Conservation (phyloP, 2,888 invertebrate genomes). For the Archips xylosteana region DNA sequence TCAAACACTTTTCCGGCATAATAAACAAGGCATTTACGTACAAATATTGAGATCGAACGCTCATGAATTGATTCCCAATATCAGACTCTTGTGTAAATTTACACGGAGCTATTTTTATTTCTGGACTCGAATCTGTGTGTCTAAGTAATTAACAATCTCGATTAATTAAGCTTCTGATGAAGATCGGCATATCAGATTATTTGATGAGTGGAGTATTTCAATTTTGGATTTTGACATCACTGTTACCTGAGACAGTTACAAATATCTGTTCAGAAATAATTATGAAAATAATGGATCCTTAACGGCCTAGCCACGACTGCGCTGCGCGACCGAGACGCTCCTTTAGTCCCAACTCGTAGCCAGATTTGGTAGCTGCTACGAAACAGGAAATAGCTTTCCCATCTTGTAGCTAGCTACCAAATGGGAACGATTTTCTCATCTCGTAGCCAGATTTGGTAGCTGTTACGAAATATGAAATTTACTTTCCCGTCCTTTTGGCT, state of each 20-base stretch:
- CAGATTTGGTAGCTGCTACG: too few species aligned
- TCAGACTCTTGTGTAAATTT: slow-evolving; percentile 4
- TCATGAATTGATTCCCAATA: slow-evolving; percentile 11
- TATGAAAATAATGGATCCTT: too few species aligned
- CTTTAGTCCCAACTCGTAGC: too few species aligned
- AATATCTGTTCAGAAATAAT: slow-evolving; percentile 25
- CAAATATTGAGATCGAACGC: slow-evolving; percentile 19
- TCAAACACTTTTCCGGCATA: slow-evolving; percentile 44
- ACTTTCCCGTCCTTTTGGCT: too few species aligned
- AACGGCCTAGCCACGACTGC: too few species aligned
- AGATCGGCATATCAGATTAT: not conserved
- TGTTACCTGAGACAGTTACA: slow-evolving; percentile 20
- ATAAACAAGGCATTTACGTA: slow-evolving; percentile 28
- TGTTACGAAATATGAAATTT: too few species aligned
- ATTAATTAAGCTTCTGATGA: slow-evolving; percentile 5
- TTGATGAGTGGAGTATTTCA: not conserved
- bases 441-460: too few species aligned
- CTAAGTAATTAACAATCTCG: not conserved
- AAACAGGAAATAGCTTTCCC: too few species aligned
- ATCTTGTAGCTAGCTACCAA: too few species aligned
- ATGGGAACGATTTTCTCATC: too few species aligned
- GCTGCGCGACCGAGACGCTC: too few species aligned
- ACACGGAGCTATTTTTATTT: slow-evolving; percentile 2
- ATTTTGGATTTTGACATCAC: not conserved
- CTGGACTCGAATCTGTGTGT: not conserved